phyloP scores from a whole-genome alignment of 1,140 invertebrate species.

The Papilio glaucus region DNA sequence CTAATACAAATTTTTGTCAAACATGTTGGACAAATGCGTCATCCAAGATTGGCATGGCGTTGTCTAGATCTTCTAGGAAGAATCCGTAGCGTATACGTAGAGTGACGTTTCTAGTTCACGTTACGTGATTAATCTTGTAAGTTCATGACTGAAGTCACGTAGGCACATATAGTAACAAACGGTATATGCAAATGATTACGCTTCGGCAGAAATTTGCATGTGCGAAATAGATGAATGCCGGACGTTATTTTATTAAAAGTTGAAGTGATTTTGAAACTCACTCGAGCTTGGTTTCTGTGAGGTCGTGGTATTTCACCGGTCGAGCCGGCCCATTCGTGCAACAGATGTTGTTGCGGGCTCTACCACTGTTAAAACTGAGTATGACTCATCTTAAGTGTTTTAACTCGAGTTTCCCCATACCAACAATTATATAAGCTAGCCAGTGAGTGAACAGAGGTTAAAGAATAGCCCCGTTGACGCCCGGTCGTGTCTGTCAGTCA shows the following conservation, averaged over 20 bases:
- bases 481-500: background rate
- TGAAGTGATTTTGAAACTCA: too few species aligned
- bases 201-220: constrained; percentile 2
- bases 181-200: background rate
- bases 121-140: constrained; percentile 13
- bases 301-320: too few species aligned
- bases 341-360: too few species aligned
- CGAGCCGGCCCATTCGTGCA: too few species aligned
- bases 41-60: background rate
- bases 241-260: background rate
- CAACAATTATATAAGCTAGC: background rate
- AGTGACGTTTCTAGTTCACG: constrained; percentile 11
- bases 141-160: constrained; percentile 34
- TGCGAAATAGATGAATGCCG: background rate
- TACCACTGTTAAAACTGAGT: too few species aligned
- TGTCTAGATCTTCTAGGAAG: background rate
- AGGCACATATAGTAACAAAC: constrained; percentile 17
- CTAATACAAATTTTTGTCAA: background rate
- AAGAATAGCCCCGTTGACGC: background rate
- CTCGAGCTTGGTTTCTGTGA: too few species aligned
- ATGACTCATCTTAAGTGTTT: background rate
- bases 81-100: background rate
- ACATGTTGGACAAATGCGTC: background rate
- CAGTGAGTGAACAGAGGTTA: background rate
- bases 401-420: background rate